Conservation (phyloP, 2,888 invertebrate genomes). For the Dasypolia templi region DNA sequence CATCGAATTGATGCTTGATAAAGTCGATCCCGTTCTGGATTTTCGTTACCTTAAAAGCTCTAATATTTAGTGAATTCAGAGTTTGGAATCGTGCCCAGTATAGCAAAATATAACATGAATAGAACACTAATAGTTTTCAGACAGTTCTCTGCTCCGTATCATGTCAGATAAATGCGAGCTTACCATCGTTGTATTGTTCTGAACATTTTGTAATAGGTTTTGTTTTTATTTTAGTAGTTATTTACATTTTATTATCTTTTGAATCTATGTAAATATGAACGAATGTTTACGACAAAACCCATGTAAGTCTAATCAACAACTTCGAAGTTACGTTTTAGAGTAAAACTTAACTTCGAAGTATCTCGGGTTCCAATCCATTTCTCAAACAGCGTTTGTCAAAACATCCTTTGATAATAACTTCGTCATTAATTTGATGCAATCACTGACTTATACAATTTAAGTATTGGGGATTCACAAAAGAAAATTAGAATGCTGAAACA, state of each 20-base stretch:
- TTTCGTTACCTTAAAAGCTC: slow-evolving; percentile 47
- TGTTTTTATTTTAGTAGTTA: neutral
- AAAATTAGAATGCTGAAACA: slow-evolving; percentile 61
- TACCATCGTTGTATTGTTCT: slow-evolving; percentile 41
- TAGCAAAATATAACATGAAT: slow-evolving; percentile 52
- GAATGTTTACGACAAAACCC: slow-evolving; percentile 32
- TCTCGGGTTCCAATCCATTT: too few species aligned
- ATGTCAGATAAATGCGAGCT: slow-evolving; percentile 38
- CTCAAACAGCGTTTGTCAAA: too few species aligned
- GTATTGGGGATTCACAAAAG: slow-evolving; percentile 42
- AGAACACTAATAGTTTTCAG: slow-evolving; percentile 56
- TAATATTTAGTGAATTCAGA: slow-evolving; percentile 52
- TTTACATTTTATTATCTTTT: slow-evolving; percentile 16
- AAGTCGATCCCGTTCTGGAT: slow-evolving; percentile 38
- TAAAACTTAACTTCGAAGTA: slow-evolving; percentile 13
- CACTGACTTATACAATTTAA: slow-evolving; percentile 10
- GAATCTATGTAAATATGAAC: slow-evolving; percentile 39
- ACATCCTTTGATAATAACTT: neutral
- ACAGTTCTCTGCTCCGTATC: slow-evolving; percentile 41
- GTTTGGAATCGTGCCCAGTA: slow-evolving; percentile 48
- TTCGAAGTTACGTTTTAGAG: too few species aligned
- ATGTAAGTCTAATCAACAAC: too few species aligned
- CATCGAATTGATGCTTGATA: slow-evolving; percentile 54
- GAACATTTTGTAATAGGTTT: slow-evolving; percentile 14
- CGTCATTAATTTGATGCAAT: neutral